A percentile compares a stretch with the other conserved stretches of the same genome.
Conservation (phyloP, 2,113 vertebrate genomes). For the Leucopsar rothschildi region DNA sequence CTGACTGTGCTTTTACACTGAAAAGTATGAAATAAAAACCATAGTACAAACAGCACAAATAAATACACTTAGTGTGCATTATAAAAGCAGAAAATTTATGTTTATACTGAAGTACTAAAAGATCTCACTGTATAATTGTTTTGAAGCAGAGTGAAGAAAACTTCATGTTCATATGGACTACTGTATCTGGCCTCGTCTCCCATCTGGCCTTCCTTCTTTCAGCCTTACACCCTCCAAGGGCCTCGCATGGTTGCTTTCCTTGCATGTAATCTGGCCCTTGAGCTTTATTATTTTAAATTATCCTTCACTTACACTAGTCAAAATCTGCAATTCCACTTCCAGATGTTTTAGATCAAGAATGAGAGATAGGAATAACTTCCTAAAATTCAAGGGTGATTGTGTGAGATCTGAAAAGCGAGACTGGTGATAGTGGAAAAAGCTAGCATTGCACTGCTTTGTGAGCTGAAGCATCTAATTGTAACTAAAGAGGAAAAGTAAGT, state of each 20-base stretch:
- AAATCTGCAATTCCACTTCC: slow-evolving; percentile 38
- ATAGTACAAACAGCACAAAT: neutral
- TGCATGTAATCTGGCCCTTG: slow-evolving; percentile 22
- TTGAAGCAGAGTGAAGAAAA: neutral
- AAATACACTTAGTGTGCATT: neutral
- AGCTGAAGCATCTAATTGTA: neutral
- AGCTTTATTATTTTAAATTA: slow-evolving; percentile 48
- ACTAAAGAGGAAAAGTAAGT: neutral
- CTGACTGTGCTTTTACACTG: neutral
- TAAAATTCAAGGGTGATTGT: neutral
- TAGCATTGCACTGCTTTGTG: neutral
- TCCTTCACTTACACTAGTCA: neutral
- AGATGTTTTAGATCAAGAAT: slow-evolving; percentile 33
- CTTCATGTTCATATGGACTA: neutral
- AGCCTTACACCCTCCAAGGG: neutral
- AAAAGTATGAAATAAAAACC: neutral
- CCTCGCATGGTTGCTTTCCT: neutral
- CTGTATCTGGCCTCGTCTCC: neutral
- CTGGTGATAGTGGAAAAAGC: neutral
- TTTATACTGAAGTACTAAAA: neutral
- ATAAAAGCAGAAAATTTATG: neutral
- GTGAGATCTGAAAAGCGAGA: neutral
- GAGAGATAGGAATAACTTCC: slow-evolving; percentile 9
- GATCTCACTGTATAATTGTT: neutral
- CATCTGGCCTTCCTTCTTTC: neutral